Conservation (phyloP, 1,140 invertebrate species). For the Amyelois transitella region DNA sequence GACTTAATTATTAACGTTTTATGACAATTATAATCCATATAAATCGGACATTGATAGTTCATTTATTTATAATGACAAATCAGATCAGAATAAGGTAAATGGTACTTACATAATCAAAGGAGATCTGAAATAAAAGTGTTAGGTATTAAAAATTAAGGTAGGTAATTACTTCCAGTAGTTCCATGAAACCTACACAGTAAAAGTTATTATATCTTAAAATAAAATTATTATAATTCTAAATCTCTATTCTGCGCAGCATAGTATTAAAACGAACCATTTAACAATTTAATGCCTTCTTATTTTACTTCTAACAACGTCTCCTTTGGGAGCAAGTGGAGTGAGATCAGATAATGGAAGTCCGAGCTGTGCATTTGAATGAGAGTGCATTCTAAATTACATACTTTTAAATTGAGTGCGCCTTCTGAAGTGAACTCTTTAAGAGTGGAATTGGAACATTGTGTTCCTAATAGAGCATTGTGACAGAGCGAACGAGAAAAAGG, state of each 20-base stretch:
- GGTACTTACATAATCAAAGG: too few species aligned
- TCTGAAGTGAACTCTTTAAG: not conserved
- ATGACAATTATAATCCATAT: too few species aligned
- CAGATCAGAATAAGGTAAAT: too few species aligned
- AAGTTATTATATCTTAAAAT: too few species aligned
- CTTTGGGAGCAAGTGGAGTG: not conserved
- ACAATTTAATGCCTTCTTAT: not conserved
- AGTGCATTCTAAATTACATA: not conserved
- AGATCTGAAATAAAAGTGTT: too few species aligned
- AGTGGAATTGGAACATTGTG: conserved; percentile 26
- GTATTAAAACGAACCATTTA: not conserved
- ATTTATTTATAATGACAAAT: too few species aligned
- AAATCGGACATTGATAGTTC: too few species aligned
- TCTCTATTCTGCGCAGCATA: not conserved
- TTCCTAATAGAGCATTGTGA: conserved; percentile 51
- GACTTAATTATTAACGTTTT: too few species aligned
- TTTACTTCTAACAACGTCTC: not conserved
- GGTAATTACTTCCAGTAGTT: too few species aligned
- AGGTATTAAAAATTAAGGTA: too few species aligned
- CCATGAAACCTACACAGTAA: too few species aligned
- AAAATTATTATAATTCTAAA: too few species aligned
- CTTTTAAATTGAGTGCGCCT: not conserved
- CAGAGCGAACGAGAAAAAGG: conserved; percentile 22
- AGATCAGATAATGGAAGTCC: not conserved
- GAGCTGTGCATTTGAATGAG: not conserved